Evolutionary conservation across 2,888 invertebrate species (phyloP).

Genomic region (Eupithecia subumbrata): DNA sequence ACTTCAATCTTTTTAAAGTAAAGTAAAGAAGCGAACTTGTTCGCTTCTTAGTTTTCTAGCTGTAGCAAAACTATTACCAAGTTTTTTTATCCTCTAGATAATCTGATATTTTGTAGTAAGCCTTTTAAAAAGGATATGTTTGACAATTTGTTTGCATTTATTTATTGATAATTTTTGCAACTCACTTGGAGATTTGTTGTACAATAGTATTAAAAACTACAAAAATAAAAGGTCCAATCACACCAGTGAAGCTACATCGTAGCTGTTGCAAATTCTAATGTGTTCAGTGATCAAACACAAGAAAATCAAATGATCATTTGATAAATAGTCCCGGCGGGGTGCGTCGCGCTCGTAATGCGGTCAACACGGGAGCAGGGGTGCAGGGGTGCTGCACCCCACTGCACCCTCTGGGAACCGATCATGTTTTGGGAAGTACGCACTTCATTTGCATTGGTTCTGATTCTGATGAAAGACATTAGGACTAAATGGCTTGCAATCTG

Average conservation of each 20-base stretch:
- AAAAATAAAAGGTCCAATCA: not conserved
- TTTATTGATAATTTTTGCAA: too few species aligned
- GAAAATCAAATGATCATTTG: conserved; percentile 85
- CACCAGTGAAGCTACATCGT: conserved; percentile 66
- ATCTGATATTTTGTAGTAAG: too few species aligned
- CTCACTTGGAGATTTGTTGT: too few species aligned
- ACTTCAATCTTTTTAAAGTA: too few species aligned
- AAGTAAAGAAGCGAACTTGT: too few species aligned
- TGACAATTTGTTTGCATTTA: too few species aligned
- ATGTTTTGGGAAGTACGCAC: conserved; percentile 34
- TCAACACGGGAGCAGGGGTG: conserved; percentile 56
- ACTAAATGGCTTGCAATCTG: conserved; percentile 13
- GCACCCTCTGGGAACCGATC: conserved; percentile 45
- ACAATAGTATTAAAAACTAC: too few species aligned
- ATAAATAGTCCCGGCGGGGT: conserved; percentile 79
- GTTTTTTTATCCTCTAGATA: too few species aligned
- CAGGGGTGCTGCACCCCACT: conserved; percentile 25
- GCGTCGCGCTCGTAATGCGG: conserved; percentile 75
- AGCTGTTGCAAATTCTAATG: conserved; percentile 80
- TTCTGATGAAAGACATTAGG: conserved; percentile 24
- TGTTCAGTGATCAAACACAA: conserved; percentile 85
- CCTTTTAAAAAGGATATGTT: too few species aligned
- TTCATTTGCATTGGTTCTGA: conserved; percentile 36
- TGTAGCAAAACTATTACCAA: too few species aligned
- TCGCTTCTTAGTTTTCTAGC: too few species aligned